These are phyloP conservation scores for Heliconius hewitsoni DNA, from an alignment of 1,140 invertebrate genomes.

Conservation along the genomic window DNA sequence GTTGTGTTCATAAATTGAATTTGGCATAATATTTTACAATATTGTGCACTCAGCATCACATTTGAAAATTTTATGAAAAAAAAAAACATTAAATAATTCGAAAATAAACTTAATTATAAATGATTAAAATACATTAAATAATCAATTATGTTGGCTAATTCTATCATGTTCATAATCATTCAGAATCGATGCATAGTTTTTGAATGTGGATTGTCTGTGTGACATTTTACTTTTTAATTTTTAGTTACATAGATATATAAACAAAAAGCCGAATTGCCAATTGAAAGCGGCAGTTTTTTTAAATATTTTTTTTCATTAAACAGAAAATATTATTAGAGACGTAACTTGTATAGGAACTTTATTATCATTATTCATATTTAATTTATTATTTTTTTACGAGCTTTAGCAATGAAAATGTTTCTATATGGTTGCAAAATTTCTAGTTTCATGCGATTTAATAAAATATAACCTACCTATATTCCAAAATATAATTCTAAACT, in stretches of 20 bases:
- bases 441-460: neutral
- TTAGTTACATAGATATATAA: neutral
- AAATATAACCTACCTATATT: neutral
- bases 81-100: neutral
- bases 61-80: neutral
- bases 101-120: neutral
- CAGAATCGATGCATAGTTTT: neutral
- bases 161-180: neutral
- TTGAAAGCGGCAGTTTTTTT: neutral
- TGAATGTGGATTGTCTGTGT: constrained; percentile 1
- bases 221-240: neutral
- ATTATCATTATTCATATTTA: neutral
- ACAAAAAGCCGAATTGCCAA: neutral
- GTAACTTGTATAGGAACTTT: neutral
- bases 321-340: neutral
- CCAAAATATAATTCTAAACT: neutral
- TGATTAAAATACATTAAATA: neutral
- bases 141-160: neutral
- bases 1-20: too few relatives aligned
- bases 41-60: neutral
- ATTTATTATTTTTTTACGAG: neutral
- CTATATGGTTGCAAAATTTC: neutral
- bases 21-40: neutral
- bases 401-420: neutral
- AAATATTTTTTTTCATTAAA: neutral